Percentiles rank a stretch among this genome's conserved stretches.
phyloP scores from a whole-genome alignment of 2,888 invertebrate genomes.

The Nymphalis urticae region DNA sequence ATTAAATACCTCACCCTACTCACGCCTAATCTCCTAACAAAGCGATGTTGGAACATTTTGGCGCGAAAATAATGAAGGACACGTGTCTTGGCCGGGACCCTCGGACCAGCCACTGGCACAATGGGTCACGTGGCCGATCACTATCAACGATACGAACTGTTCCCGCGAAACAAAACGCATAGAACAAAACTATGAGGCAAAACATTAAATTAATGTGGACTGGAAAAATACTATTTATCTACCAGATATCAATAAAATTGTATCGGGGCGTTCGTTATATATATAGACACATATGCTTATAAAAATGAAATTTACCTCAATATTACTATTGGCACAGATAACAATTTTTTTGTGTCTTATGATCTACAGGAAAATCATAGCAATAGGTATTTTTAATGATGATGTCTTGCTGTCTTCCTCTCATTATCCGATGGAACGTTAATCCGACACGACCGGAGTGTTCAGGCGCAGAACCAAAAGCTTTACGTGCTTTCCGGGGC shows the following conservation, averaged over 20 bases:
- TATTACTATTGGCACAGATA: too few relatives aligned
- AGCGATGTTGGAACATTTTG: constrained; percentile 79
- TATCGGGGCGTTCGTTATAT: too few relatives aligned
- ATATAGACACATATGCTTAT: too few relatives aligned
- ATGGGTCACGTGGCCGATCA: constrained; percentile 70
- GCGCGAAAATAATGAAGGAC: constrained; percentile 80
- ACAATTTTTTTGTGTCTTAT: too few relatives aligned
- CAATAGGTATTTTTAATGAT: too few relatives aligned
- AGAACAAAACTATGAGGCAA: constrained; percentile 44
- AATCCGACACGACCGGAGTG: too few relatives aligned
- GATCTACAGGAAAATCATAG: too few relatives aligned
- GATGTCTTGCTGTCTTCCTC: too few relatives aligned
- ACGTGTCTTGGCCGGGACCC: constrained; percentile 57
- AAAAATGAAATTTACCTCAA: too few relatives aligned
- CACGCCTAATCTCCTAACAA: constrained; percentile 80
- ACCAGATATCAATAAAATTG: neutral
- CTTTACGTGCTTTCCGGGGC: too few relatives aligned
- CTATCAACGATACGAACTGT: constrained; percentile 59
- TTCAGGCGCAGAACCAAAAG: too few relatives aligned
- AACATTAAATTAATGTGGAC: constrained; percentile 33
- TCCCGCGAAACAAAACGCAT: constrained; percentile 60
- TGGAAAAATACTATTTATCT: constrained; percentile 24
- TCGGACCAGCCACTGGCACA: constrained; percentile 42
- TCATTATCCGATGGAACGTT: too few relatives aligned
- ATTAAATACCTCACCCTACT: constrained; percentile 50